Evolutionary conservation across 2,797 vertebrate genomes (phyloP), one percentile per base, ranked within the genome.

Genomic region (Columba guinea): DNA sequence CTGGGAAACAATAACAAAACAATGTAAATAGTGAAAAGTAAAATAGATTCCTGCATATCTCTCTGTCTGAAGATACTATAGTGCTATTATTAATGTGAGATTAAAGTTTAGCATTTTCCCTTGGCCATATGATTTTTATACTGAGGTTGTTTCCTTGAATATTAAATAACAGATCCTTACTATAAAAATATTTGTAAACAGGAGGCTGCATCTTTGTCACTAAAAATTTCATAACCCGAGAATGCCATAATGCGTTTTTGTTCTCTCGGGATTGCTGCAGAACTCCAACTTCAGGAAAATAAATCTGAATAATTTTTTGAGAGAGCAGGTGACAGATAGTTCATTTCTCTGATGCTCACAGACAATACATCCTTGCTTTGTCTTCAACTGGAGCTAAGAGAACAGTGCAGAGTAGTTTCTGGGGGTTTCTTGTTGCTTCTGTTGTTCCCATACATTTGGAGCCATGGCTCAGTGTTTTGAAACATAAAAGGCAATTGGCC

Each of bases 191-290:
- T 89, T 89, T 75, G 55, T 83, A 92, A 96, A 83, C 51, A 80
- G 65, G 75, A 91, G 82, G 44, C 73, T 76, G 76, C 65, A 44
- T 94, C 53, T 95, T 92, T 84, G 65, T 80, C 75, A 62, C 56
- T 91, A 60, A 88, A 94, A 91, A 94, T 93, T 88, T 95, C 64
- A 39, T 94, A 83, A 89, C 56, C 48, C 56, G 24, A 65, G 76
- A 95, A 81, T 46, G 70, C 56, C 12, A 21, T 84, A 58, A 92
- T 94, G 95, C 96, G 73, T 28, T 93, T 95, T 67, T 70, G 44
- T 88, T 81, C 81, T 94, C 89, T 76, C 1, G n/a, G 90, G 94
- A 53, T 73, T 2, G 1, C 84, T 89, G 78, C 49, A 82, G 49
- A 77, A 51, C 70, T 80, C n/a, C 53, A 68, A 58, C 73, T 93